These are phyloP conservation scores for Amphipyra berbera DNA, from an alignment of 2,888 invertebrate genomes.

Conservation along the genomic window DNA sequence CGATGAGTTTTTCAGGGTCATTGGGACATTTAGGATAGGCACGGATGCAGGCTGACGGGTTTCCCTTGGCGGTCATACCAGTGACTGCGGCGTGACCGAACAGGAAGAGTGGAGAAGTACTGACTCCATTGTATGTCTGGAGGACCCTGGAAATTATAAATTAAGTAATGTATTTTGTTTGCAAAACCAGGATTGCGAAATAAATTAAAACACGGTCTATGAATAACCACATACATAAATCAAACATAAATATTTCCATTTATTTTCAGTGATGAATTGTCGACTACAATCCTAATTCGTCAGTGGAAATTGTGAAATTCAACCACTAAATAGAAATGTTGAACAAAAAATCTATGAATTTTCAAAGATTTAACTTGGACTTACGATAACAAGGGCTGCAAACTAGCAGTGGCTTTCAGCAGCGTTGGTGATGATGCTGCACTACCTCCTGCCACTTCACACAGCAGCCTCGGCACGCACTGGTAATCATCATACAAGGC, in stretches of 20 bases:
- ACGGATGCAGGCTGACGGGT: constrained; percentile 89
- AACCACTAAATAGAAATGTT: neutral
- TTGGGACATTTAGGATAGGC: constrained; percentile 94
- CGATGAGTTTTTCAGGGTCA: constrained; percentile 92
- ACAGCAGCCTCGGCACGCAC: constrained; percentile 94
- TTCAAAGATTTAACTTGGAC: constrained; percentile 53
- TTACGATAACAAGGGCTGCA: constrained; percentile 91
- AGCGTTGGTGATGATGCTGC: constrained; percentile 66
- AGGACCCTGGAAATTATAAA: constrained; percentile 85
- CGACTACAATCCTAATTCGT: constrained; percentile 5
- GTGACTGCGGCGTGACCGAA: constrained; percentile 94
- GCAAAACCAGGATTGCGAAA: no score
- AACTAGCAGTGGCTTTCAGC: constrained; percentile 79
- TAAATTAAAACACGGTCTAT: no score
- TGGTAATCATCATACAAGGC: constrained; percentile 93
- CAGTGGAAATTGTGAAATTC: neutral
- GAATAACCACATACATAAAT: neutral
- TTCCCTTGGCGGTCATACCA: constrained; percentile 92
- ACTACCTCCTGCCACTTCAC: constrained; percentile 92
- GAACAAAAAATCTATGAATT: no score
- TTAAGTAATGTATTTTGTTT: neutral
- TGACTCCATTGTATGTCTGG: constrained; percentile 88
- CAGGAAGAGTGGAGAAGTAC: constrained; percentile 91
- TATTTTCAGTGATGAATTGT: neutral
- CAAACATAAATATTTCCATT: neutral